A percentile compares a stretch with the other conserved stretches of the same genome.
Evolutionary conservation across 2,113 vertebrate species (phyloP).

Genomic region (Phasianus colchicus): DNA sequence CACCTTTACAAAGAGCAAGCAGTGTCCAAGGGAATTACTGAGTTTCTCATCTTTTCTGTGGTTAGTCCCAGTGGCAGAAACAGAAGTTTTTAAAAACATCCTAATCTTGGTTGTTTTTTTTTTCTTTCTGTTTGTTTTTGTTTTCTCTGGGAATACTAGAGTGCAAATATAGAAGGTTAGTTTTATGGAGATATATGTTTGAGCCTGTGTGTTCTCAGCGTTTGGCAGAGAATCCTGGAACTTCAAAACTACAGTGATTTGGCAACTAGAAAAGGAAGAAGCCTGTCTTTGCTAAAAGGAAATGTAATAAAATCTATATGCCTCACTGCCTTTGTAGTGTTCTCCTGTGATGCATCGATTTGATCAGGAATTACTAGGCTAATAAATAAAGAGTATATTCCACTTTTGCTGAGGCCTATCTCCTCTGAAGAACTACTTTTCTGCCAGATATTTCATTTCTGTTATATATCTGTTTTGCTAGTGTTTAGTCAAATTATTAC

Average conservation of each 20-base stretch:
- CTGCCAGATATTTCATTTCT: neutral
- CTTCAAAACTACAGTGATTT: neutral
- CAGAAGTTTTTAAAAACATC: neutral
- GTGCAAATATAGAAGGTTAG: neutral
- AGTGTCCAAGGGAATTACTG: neutral
- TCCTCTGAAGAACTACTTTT: neutral
- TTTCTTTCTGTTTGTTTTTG: neutral
- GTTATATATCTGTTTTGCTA: neutral
- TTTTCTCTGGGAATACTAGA: neutral
- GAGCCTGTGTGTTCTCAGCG: neutral
- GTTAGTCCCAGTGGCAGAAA: neutral
- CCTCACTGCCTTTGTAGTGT: neutral
- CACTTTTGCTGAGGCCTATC: neutral
- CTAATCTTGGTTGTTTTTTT: neutral
- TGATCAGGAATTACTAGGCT: neutral
- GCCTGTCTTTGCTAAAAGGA: neutral
- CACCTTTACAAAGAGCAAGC: neutral
- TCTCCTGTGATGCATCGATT: neutral
- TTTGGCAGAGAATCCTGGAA: neutral
- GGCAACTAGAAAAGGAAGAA: neutral
- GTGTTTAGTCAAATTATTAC: neutral
- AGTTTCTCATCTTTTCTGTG: neutral
- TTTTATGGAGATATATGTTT: neutral
- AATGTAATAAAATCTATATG: neutral
- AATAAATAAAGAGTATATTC: neutral